Evolutionary conservation across 37 sponge, comb jelly and placozoan genomes (phyloP), one percentile per base, ranked within the genome.

Genomic region (Agelas oroides): DNA sequence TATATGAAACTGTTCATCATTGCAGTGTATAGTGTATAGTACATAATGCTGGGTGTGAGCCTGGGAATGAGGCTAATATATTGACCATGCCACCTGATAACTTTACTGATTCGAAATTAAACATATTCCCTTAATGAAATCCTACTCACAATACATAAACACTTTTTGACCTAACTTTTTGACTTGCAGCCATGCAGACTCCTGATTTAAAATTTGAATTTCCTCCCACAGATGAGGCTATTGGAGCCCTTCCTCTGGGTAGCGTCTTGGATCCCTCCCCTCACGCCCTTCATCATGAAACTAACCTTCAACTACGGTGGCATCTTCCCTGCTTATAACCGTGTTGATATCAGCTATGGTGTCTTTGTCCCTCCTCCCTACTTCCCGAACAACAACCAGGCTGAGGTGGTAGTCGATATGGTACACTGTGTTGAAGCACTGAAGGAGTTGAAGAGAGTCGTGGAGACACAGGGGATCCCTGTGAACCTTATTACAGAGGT

Each of bases 401-500:
- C 64, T 17, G 92, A 92, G 53, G 13, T 92, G 23, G 80, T 72
- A 21, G 79, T 92, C 33, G 38, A 23, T 15, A 23, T 84, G 35
- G 68, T 74, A 27, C 64, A 80, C 30, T 92, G 92, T 59, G 38
- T 35, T 14, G 65, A 35, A 27, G 84, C 84, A n/a, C 58, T 92
- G 11, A 74, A 17, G 19, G 76, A 77, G 20, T 63, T 92, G 30
- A 35, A 24, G 41, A 52, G 21, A 24, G 5, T 87, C 0, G 61
- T 78, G 13, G 8, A 41, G 0, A 80, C 75, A 23, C 53, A 79
- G 2, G 65, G 59, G 1, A 79, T 92, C 12, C 88, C 88, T 31
- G 59, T 87, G 39, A 92, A 92, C 37, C 73, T 62, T 30, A 73
- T 87, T 38, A 75, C 71, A 19, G 92, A 92, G 88, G 92, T 92